phyloP scores from a whole-genome alignment of 2,113 vertebrate genomes.

The Tympanuchus pallidicinctus region DNA sequence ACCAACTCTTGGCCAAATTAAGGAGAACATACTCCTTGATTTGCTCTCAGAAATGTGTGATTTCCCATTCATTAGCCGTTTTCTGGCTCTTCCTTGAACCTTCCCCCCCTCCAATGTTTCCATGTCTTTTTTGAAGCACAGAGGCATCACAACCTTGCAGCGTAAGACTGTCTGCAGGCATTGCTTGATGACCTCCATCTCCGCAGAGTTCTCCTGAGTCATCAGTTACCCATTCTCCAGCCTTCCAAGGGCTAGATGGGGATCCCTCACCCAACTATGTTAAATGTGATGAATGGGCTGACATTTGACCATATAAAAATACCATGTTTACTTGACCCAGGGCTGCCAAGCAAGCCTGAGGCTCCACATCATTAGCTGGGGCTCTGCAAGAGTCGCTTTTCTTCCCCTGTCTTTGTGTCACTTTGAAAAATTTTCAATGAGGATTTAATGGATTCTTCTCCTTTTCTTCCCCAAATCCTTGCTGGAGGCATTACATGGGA shows the following conservation, averaged over 20 bases:
- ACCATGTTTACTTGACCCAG: neutral
- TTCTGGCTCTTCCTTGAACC: neutral
- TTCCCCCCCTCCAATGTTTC: neutral
- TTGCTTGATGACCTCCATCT: neutral
- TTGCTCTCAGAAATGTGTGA: neutral
- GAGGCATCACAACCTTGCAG: neutral
- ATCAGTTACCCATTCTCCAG: neutral
- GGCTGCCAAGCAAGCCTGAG: neutral
- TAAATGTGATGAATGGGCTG: neutral
- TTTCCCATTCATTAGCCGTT: neutral
- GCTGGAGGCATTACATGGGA: neutral
- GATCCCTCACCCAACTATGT: neutral
- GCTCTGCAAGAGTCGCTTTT: neutral
- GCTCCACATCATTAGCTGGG: neutral
- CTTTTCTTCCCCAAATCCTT: neutral
- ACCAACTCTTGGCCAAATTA: neutral
- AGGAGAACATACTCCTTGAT: neutral
- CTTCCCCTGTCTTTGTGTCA: neutral
- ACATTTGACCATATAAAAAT: neutral
- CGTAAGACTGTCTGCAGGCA: rapidly evolving
- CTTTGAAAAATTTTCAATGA: neutral
- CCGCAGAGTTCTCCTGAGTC: neutral
- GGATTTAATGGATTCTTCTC: neutral
- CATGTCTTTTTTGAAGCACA: neutral
- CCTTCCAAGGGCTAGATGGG: neutral